These are phyloP conservation scores for Coregonus sp. DNA, from an alignment of 2,797 vertebrate genomes.

Conservation along the genomic window DNA sequence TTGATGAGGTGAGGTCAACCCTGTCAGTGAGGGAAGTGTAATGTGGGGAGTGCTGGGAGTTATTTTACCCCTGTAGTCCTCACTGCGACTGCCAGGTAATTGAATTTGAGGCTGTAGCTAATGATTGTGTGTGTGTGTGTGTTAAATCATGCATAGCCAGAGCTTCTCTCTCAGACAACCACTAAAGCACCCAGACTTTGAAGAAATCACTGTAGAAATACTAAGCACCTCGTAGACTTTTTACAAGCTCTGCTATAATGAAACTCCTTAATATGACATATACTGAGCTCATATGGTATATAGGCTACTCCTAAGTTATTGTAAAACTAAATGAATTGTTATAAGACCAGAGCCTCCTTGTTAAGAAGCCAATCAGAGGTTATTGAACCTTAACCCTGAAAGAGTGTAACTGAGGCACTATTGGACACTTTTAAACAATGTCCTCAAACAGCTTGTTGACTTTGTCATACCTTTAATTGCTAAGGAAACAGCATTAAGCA, in stretches of 20 bases:
- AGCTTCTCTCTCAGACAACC: constrained; percentile 30
- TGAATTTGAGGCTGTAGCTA: constrained; percentile 61
- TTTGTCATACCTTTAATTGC: background rate
- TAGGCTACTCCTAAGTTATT: constrained; percentile 35
- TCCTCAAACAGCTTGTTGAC: background rate
- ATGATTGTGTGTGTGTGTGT: constrained; percentile 28
- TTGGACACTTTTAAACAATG: background rate
- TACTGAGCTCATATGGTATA: constrained; percentile 31
- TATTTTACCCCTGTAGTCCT: constrained; percentile 38
- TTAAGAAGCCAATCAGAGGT: constrained; percentile 38
- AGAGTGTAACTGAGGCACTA: background rate
- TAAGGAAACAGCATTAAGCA: background rate
- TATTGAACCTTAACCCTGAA: constrained; percentile 27
- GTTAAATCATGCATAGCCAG: constrained; percentile 26
- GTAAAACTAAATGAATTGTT: constrained; percentile 39
- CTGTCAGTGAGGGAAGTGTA: constrained; percentile 30
- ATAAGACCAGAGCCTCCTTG: constrained; percentile 33
- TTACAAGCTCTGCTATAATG: constrained; percentile 51
- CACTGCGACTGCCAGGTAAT: constrained; percentile 56
- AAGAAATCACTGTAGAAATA: constrained; percentile 44
- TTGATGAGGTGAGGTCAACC: constrained; percentile 34
- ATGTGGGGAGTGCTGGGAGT: constrained; percentile 35
- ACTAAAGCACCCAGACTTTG: constrained; percentile 43
- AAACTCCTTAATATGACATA: constrained; percentile 50
- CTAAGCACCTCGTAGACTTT: constrained; percentile 50